A percentile compares a stretch with the other conserved stretches of the same genome.
Evolutionary conservation across 2,888 invertebrate species (phyloP).

Genomic region (Lissocephala sabroskyi): DNA sequence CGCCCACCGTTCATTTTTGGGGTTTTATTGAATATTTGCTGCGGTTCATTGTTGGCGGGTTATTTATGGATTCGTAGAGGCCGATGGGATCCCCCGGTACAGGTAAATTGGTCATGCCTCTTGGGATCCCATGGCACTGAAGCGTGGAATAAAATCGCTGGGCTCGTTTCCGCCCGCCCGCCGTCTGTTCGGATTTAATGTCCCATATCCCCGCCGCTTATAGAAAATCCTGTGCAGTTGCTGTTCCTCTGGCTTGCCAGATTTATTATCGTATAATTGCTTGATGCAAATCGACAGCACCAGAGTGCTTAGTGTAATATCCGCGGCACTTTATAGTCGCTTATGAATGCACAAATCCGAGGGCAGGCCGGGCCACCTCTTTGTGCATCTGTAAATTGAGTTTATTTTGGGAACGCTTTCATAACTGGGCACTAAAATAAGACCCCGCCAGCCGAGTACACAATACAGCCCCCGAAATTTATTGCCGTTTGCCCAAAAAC

Average conservation of each 20-base stretch:
- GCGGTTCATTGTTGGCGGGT: too few species aligned
- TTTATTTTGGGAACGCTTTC: constrained; percentile 13
- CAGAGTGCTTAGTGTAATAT: constrained; percentile 1
- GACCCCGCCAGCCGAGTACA: background rate
- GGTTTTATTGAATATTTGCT: too few species aligned
- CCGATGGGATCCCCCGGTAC: too few species aligned
- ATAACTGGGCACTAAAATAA: constrained; percentile 14
- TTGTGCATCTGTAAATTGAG: constrained; percentile 7
- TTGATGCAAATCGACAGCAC: constrained; percentile 4
- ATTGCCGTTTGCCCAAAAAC: constrained; percentile 28
- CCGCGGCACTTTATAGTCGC: constrained; percentile 12
- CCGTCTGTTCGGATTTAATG: too few species aligned
- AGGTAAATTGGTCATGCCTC: too few species aligned
- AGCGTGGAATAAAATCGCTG: too few species aligned
- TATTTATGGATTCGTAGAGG: too few species aligned
- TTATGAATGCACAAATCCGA: constrained; percentile 13
- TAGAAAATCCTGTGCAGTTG: background rate
- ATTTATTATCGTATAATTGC: constrained; percentile 3
- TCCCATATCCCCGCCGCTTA: too few species aligned
- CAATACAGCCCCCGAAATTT: constrained; percentile 18
- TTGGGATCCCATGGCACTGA: too few species aligned
- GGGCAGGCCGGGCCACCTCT: too few species aligned
- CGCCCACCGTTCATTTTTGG: too few species aligned
- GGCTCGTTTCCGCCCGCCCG: too few species aligned
- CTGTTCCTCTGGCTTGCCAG: background rate